These are phyloP conservation scores for Enteromius mattozi DNA, from an alignment of 2,797 vertebrate genomes.

Conservation along the genomic window DNA sequence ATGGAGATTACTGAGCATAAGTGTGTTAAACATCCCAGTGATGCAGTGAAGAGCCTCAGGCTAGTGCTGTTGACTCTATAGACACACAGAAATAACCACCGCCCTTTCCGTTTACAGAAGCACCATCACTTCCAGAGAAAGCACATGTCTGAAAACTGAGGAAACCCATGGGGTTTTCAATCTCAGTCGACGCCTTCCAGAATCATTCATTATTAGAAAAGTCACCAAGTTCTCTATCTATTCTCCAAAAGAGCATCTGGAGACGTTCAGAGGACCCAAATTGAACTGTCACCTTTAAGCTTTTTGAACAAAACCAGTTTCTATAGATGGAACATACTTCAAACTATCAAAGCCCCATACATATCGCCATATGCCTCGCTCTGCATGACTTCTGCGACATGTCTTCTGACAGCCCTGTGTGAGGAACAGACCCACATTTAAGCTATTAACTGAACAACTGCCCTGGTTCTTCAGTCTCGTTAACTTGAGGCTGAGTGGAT, in stretches of 20 bases:
- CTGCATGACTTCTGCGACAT: too few species aligned
- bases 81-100: background rate
- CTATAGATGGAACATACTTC: background rate
- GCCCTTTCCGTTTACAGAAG: background rate
- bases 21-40: background rate
- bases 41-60: background rate
- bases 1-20: background rate
- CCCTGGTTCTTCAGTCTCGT: background rate
- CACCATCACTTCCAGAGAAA: background rate
- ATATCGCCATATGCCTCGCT: background rate
- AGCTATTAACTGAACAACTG: background rate
- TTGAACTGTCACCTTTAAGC: background rate
- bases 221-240: background rate
- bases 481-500: background rate
- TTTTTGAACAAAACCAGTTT: background rate
- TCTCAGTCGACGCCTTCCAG: background rate
- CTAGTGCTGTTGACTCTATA: background rate
- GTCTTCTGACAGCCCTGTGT: background rate
- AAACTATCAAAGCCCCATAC: background rate
- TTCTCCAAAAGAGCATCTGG: background rate
- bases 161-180: background rate
- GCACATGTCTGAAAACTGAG: background rate
- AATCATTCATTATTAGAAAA: background rate
- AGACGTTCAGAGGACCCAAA: background rate
- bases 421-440: background rate